These are phyloP conservation scores for Leptinotarsa juncta DNA, from an alignment of 2,888 invertebrate species.

Conservation along the genomic window DNA sequence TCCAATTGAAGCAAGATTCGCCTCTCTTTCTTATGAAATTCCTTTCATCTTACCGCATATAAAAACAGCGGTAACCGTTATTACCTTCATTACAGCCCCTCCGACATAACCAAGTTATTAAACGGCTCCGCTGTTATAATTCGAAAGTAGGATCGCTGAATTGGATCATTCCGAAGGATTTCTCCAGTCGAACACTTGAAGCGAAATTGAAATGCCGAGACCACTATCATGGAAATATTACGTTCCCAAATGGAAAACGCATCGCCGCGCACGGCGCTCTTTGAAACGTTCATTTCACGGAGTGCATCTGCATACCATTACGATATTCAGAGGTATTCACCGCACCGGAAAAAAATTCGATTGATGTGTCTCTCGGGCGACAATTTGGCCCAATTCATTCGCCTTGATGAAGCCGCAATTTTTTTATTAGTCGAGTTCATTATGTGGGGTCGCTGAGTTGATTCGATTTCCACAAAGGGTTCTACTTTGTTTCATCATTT, in stretches of 20 bases:
- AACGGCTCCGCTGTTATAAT: not conserved
- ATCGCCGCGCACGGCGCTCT: slow-evolving; percentile 39
- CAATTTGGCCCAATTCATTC: not conserved
- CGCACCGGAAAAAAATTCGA: slow-evolving; percentile 52
- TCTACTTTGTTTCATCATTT: no score
- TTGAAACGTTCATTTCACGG: slow-evolving; percentile 51
- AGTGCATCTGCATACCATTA: slow-evolving; percentile 59
- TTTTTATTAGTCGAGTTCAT: slow-evolving; percentile 1
- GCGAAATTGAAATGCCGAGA: slow-evolving; percentile 12
- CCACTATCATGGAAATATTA: slow-evolving; percentile 39
- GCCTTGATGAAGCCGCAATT: slow-evolving; percentile 12
- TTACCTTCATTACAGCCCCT: not conserved
- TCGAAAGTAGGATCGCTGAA: not conserved
- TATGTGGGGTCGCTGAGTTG: not conserved
- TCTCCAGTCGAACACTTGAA: slow-evolving; percentile 13
- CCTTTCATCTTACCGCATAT: not conserved
- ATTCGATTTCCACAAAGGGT: not conserved
- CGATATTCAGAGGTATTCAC: slow-evolving; percentile 54
- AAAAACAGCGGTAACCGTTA: not conserved
- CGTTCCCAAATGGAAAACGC: slow-evolving; percentile 35
- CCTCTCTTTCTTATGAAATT: not conserved
- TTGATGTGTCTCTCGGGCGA: slow-evolving; percentile 41
- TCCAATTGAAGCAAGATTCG: no score
- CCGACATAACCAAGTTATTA: slow-evolving; percentile 2
- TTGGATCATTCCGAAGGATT: slow-evolving; percentile 12